Percentiles rank a stretch among this genome's conserved stretches.
Evolutionary conservation across 2,888 invertebrate species (phyloP).

Genomic region (Eristalis arbustorum): DNA sequence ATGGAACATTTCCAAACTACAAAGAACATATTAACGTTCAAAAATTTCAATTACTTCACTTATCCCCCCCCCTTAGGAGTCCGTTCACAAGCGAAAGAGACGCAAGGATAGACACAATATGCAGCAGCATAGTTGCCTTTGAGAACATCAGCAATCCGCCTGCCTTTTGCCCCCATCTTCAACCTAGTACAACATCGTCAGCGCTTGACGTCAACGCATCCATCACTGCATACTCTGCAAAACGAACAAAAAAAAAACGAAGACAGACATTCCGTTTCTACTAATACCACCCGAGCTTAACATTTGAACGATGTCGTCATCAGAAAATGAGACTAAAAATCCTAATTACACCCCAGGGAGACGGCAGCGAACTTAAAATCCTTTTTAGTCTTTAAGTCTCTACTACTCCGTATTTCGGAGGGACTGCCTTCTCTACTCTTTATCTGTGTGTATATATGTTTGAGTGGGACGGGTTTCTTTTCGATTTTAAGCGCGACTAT

Average conservation of each 20-base stretch:
- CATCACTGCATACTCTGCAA: conserved; percentile 17
- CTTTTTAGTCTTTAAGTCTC: conserved; percentile 15
- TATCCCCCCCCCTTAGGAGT: background rate
- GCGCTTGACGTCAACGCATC: conserved; percentile 31
- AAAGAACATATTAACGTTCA: conserved; percentile 50
- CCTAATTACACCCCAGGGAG: conserved; percentile 47
- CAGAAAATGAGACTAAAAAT: conserved; percentile 47
- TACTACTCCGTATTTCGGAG: background rate
- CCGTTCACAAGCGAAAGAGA: conserved; percentile 11
- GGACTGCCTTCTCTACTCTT: background rate
- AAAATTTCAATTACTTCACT: conserved; percentile 44
- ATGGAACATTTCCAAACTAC: conserved; percentile 25
- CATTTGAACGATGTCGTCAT: conserved; percentile 65
- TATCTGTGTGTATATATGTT: background rate
- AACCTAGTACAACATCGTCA: background rate
- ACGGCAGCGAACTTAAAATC: conserved; percentile 12
- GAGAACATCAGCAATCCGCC: conserved; percentile 13
- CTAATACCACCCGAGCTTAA: conserved; percentile 48
- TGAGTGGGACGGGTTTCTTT: background rate
- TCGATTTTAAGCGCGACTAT: background rate
- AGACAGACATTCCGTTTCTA: conserved; percentile 26
- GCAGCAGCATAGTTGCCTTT: conserved; percentile 24
- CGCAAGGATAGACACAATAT: conserved; percentile 24
- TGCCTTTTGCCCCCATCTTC: background rate
- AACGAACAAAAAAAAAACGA: conserved; percentile 17